Base-by-base conservation (phyloP, 2,888 invertebrate species). In the Ophion costatus region DNA sequence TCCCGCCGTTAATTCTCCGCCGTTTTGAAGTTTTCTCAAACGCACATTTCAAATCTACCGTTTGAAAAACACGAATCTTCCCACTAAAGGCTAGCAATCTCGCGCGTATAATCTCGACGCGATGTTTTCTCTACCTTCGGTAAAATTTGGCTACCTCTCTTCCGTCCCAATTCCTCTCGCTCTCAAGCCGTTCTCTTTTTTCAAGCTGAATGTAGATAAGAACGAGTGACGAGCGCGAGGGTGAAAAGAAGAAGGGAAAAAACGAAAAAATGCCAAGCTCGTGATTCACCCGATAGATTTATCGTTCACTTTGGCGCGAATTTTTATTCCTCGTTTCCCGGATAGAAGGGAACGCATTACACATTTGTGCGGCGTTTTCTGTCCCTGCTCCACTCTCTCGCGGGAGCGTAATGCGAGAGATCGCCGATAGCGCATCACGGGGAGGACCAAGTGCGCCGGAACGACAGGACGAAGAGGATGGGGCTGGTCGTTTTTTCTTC, bases 261-360 rank as follows among this genome's bases (percentile, higher is more conserved):
- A 56, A 63, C 22, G 17, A 29, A 75, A 78, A 64, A 73, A 77
- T 64, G 69, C 63, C 64, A 75, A 71, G 79, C 81, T 84, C 75
- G 67, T 71, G 75, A 84, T 82, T 82, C 82, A 79, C 79, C 82
- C 75, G 79, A 82, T 82, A 71, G 84, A 84, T 84, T 84, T 84
- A 84, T 84, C 79, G 84, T 81, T 66, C 70, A 45, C 51, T 70
- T 71, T 71, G 64, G 74, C 69, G 77, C 67, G 61, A 73, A 75
- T 82, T 79, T 71, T 77, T 66, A 76, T 84, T 67, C 45, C 82
- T 59, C 75, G 69, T 29, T 82, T 82, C 79, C 66, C 71, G 79
- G 61, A 51, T 66, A 57, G 38, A 78, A 74, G 75, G 69, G n/a
- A 82, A 67, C 75, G 79, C 84, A 82, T 82, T 84, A 82, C 79